phyloP scores from a whole-genome alignment of 2,113 vertebrate species.

The Bothrops jararaca region DNA sequence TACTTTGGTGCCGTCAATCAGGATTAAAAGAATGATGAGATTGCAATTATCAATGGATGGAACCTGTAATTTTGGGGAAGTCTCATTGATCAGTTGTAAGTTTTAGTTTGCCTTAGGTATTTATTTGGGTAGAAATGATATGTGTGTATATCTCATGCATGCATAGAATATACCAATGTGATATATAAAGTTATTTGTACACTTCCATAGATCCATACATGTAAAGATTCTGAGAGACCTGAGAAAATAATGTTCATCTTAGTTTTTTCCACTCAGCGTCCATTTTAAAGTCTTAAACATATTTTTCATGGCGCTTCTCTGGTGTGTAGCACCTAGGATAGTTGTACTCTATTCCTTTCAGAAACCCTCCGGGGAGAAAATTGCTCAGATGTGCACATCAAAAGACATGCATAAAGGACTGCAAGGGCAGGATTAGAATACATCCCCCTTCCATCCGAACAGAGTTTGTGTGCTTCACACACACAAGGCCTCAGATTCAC shows the following conservation, averaged over 20 bases:
- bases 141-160: not conserved
- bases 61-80: slow-evolving; percentile 33
- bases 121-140: not conserved
- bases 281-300: not conserved
- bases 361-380: not conserved
- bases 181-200: not conserved
- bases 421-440: not conserved
- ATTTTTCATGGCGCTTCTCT: not conserved
- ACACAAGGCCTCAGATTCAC: not conserved
- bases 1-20: slow-evolving; percentile 48
- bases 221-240: not conserved
- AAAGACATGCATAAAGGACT: not conserved
- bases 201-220: not conserved
- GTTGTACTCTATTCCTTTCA: not conserved
- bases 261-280: not conserved
- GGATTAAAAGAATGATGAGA: slow-evolving; percentile 37
- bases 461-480: not conserved
- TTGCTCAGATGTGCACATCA: not conserved
- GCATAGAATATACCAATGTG: not conserved
- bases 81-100: not conserved
- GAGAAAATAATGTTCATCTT: not conserved
- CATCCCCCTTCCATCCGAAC: not conserved
- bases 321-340: not conserved
- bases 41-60: slow-evolving; percentile 38
- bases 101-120: not conserved